Percentiles rank a stretch among this genome's conserved stretches.
phyloP scores from a whole-genome alignment of 2,113 vertebrate species.

The Trochalopteron elliotii region DNA sequence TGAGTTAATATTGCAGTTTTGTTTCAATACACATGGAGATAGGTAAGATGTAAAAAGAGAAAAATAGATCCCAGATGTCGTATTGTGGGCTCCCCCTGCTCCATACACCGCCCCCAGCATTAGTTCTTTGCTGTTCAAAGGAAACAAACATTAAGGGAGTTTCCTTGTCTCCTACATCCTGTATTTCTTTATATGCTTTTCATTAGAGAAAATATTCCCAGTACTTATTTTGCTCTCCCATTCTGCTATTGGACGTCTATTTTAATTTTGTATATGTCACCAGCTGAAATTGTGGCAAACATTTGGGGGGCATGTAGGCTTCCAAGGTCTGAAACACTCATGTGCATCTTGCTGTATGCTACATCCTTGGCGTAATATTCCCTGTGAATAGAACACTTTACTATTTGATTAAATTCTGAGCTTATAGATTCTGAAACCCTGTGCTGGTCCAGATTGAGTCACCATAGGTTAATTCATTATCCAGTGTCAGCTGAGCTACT shows the following conservation, averaged over 20 bases:
- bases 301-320: rapidly evolving
- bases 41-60: background rate
- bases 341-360: background rate
- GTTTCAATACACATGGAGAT: background rate
- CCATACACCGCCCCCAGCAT: rapidly evolving
- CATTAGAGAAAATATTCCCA: background rate
- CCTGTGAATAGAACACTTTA: background rate
- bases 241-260: background rate
- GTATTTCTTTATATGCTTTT: background rate
- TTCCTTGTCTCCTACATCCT: background rate
- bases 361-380: background rate
- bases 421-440: background rate
- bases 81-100: background rate
- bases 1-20: background rate
- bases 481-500: background rate
- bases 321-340: background rate
- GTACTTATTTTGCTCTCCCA: background rate
- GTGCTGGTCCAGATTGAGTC: background rate
- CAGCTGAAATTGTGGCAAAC: background rate
- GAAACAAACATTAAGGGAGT: background rate
- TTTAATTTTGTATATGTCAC: background rate
- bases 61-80: background rate
- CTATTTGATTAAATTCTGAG: background rate
- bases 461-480: background rate
- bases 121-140: background rate